Evolutionary conservation across 2,797 vertebrate species (phyloP).

Genomic region (Lateolabrax maculatus): DNA sequence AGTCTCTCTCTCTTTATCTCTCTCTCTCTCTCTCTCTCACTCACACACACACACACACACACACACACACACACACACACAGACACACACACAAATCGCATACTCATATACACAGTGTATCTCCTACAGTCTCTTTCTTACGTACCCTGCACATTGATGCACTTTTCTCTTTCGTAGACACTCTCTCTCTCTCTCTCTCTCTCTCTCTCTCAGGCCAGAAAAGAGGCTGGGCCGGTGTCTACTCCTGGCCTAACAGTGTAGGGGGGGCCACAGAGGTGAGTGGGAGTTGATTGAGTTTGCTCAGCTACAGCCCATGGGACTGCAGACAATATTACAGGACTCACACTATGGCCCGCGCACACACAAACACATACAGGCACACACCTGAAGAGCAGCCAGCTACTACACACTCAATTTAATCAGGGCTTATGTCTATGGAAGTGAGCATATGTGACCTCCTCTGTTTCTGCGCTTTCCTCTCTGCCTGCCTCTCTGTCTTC

Average conservation of each 20-base stretch:
- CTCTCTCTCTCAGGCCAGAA: conserved; percentile 54
- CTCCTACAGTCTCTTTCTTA: neutral
- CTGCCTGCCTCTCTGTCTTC: conserved; percentile 39
- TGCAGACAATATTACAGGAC: conserved; percentile 83
- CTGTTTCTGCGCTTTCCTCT: conserved; percentile 52
- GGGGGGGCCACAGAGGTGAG: conserved; percentile 77
- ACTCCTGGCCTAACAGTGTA: conserved; percentile 71
- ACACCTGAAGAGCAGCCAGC: conserved; percentile 64
- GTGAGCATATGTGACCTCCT: conserved; percentile 82
- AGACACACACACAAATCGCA: conserved; percentile 8
- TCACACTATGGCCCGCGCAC: conserved; percentile 57
- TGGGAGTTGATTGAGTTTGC: conserved; percentile 86
- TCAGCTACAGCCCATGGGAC: conserved; percentile 81
- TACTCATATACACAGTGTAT: conserved; percentile 5
- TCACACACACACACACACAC: conserved; percentile 24
- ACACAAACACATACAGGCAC: conserved; percentile 36
- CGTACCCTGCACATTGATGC: conserved; percentile 10
- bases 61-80: conserved; percentile 65
- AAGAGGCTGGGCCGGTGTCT: conserved; percentile 61
- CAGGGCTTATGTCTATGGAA: conserved; percentile 82
- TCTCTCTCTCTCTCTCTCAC: neutral
- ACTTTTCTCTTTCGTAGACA: conserved; percentile 7
- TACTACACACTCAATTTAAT: conserved; percentile 84
- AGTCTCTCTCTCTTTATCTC: neutral
- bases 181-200: conserved; percentile 26